phyloP scores from a whole-genome alignment of 2,888 invertebrate species.

The Harpagoxenus sublaevis region DNA sequence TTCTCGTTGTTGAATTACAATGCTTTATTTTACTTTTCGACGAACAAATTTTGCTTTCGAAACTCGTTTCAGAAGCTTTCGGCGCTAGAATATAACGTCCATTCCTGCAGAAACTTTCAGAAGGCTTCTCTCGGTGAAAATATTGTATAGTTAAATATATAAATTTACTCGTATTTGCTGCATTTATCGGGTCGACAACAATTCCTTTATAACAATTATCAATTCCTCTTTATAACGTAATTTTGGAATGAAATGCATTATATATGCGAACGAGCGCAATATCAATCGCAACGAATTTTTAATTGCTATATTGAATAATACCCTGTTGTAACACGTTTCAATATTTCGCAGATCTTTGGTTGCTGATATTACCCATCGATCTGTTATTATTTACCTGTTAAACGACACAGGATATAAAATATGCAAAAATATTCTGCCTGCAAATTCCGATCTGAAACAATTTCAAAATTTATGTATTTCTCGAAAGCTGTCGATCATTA shows the following conservation, averaged over 20 bases:
- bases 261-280: slow-evolving; percentile 28
- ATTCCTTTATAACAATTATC: slow-evolving; percentile 38
- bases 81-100: slow-evolving; percentile 7
- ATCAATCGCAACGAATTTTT: slow-evolving; percentile 50
- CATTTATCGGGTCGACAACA: slow-evolving; percentile 44
- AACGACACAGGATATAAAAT: slow-evolving; percentile 44
- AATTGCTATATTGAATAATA: slow-evolving; percentile 53
- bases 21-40: slow-evolving; percentile 42
- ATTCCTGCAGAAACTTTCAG: slow-evolving; percentile 26
- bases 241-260: slow-evolving; percentile 37
- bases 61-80: slow-evolving; percentile 37
- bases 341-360: slow-evolving; percentile 28
- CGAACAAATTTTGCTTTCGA: slow-evolving; percentile 32
- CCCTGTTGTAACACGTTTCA: slow-evolving; percentile 27
- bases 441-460: slow-evolving; percentile 20
- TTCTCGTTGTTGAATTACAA: slow-evolving; percentile 6
- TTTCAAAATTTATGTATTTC: slow-evolving; percentile 33
- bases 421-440: slow-evolving; percentile 31
- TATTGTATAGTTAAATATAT: slow-evolving; percentile 40
- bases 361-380: slow-evolving; percentile 47
- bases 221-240: slow-evolving; percentile 49
- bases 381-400: slow-evolving; percentile 52
- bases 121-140: slow-evolving; percentile 22
- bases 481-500: background rate
- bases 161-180: slow-evolving; percentile 39